Percentiles rank a stretch among this genome's conserved stretches.
These are phyloP conservation scores for Centroberyx gerrardi DNA, from an alignment of 2,797 vertebrate species.

Conservation along the genomic window DNA sequence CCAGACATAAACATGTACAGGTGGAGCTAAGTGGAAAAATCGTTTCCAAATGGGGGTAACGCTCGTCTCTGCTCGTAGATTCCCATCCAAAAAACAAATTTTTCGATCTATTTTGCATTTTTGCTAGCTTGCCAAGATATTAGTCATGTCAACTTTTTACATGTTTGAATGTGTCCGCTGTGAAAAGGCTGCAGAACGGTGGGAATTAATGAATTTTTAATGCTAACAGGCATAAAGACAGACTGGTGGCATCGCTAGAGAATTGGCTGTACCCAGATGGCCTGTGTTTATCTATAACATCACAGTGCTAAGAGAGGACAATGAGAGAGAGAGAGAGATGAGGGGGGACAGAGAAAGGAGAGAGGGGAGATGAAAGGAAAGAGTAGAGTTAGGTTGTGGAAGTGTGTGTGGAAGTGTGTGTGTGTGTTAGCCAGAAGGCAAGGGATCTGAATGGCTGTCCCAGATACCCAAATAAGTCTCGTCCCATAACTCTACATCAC, in stretches of 20 bases:
- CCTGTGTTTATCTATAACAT: constrained; percentile 58
- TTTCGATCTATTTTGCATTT: not conserved
- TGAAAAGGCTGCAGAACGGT: constrained; percentile 14
- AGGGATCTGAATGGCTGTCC: constrained; percentile 71
- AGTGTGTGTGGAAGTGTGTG: constrained; percentile 30
- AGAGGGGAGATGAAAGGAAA: constrained; percentile 40
- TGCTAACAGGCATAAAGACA: constrained; percentile 30
- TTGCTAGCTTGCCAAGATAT: constrained; percentile 28
- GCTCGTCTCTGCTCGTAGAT: not conserved
- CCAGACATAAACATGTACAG: too few relatives aligned
- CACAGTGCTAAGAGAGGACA: constrained; percentile 45
- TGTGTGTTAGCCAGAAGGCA: constrained; percentile 54
- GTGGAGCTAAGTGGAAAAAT: too few relatives aligned
- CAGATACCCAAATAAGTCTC: constrained; percentile 84
- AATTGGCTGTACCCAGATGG: constrained; percentile 54
- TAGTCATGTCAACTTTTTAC: constrained; percentile 13
- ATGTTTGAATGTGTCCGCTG: constrained; percentile 22
- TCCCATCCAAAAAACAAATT: constrained; percentile 11
- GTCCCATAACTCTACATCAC: constrained; percentile 73
- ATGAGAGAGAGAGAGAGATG: constrained; percentile 21
- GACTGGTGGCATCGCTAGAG: constrained; percentile 30
- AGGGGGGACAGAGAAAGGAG: constrained; percentile 20
- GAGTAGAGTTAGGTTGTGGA: constrained; percentile 31
- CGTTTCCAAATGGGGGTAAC: not conserved
- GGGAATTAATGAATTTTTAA: constrained; percentile 26